Base-by-base conservation (phyloP, 2,113 vertebrate genomes). In the Rhombomys opimus region DNA sequence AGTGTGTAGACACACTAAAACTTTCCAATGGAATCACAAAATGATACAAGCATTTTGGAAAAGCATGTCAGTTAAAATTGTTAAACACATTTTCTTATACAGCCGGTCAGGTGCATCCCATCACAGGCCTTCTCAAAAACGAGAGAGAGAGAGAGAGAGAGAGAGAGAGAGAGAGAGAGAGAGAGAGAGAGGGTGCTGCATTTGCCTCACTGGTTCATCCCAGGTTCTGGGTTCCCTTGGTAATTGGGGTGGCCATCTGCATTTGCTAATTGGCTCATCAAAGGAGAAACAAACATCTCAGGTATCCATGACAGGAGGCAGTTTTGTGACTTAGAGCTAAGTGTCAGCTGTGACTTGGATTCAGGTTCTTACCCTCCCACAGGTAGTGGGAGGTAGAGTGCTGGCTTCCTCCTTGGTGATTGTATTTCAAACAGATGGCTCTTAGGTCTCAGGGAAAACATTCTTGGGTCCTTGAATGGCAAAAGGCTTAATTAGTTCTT, bases 181-280 rank as follows among this genome's bases (percentile, higher is more conserved):
- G 46, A 46, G 46, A 46, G 46, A 5, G 46, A 2, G 2, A 1
- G 11, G 78, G 9, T 70, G 1, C 14, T 17, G 61, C n/a, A 10
- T 77, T 78, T 3, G 0, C 87, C 80, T 52, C 12, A n/a, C 3
- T 6, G 17, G 25, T 52, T 25, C 81, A 25, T 32, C 38, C 20
- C 32, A 17, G 41, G 54, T 52, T 82, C n/a, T 27, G 20, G 65
- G 27, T 41, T 82, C 76, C 25, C 32, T 38, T 57, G 38, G n/a
- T 35, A 84, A 75, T 17, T 15, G 27, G 50, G 52, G 54, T 57
- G 81, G 50, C 22, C 82, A 73, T 89, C 57, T 82, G 61, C 38
- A 52, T 61, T 91, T 67, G 80, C 22, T 92, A 76, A 93, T 63
- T 92, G 91, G 50, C 54, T 88, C 68, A 68, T 80, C 70, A 84